Evolutionary conservation across 2,888 invertebrate genomes (phyloP).

Genomic region (Trissonchulus sp.): DNA sequence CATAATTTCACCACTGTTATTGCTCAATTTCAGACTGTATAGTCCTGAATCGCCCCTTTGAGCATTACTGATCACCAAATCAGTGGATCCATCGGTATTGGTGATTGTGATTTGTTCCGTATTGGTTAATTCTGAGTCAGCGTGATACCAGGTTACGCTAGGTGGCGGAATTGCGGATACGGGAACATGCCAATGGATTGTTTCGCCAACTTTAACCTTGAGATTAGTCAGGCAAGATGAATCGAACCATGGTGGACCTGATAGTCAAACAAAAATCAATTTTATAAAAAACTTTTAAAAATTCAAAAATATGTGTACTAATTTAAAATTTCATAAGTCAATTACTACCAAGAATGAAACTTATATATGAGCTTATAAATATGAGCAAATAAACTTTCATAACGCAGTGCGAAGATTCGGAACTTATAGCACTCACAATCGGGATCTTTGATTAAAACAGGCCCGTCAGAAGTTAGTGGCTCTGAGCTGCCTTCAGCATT

Average conservation of each 20-base stretch:
- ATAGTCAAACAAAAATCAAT: no score
- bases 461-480: conserved; percentile 71
- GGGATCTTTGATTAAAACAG: conserved; percentile 88
- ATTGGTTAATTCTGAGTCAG: neutral
- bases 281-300: neutral
- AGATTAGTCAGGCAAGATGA: no score
- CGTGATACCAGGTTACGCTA: neutral
- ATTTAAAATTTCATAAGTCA: no score
- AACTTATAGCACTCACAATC: conserved; percentile 69
- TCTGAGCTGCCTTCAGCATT: conserved; percentile 86
- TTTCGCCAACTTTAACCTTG: conserved; percentile 3
- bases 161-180: neutral
- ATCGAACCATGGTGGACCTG: no score
- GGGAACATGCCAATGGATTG: neutral
- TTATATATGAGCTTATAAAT: no score
- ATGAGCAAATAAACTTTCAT: no score
- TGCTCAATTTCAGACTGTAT: conserved; percentile 78
- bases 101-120: neutral
- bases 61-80: conserved; percentile 56
- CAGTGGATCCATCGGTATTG: neutral
- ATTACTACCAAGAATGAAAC: no score
- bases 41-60: conserved; percentile 80
- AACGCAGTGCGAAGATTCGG: no score
- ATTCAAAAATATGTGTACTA: no score
- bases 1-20: conserved; percentile 78